These are phyloP conservation scores for Leptinotarsa tumamoca DNA, from an alignment of 2,888 invertebrate species.

Conservation along the genomic window DNA sequence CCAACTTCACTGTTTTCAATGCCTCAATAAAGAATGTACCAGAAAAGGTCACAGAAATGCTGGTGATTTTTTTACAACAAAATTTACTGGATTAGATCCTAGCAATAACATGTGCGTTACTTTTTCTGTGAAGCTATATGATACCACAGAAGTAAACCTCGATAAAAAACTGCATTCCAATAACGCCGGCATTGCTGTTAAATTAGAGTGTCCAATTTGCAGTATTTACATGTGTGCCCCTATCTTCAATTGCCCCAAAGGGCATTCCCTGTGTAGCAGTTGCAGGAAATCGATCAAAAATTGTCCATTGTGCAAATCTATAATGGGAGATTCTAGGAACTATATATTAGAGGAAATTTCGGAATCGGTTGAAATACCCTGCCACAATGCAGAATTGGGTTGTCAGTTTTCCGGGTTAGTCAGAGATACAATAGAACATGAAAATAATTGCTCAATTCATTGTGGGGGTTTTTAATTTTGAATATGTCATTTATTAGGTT, in stretches of 20 bases:
- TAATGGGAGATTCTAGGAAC: conserved; percentile 4
- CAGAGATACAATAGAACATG: conserved; percentile 7
- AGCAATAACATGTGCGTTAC: conserved; percentile 9
- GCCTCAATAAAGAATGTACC: conserved; percentile 11
- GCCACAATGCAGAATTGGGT: conserved; percentile 3
- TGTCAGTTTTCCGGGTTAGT: conserved; percentile 1
- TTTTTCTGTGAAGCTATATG: not conserved
- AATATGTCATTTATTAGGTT: not conserved
- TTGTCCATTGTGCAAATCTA: not conserved
- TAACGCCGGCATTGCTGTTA: not conserved
- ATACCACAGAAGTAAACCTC: not conserved
- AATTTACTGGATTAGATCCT: conserved; percentile 6
- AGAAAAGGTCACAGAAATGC: conserved; percentile 11
- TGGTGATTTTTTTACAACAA: conserved; percentile 3
- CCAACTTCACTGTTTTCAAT: conserved; percentile 6
- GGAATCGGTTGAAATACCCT: not conserved
- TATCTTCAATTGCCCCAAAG: conserved; percentile 7
- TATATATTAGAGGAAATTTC: conserved; percentile 9
- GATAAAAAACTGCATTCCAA: not conserved
- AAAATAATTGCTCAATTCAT: not conserved
- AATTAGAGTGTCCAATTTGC: conserved; percentile 10
- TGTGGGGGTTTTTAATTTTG: not conserved
- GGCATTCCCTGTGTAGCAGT: conserved; percentile 3
- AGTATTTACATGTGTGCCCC: conserved; percentile 13
- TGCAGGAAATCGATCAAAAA: not conserved